phyloP scores from a whole-genome alignment of 53 echinoderm and acorn worm species.

The Pentamera pediparva region DNA sequence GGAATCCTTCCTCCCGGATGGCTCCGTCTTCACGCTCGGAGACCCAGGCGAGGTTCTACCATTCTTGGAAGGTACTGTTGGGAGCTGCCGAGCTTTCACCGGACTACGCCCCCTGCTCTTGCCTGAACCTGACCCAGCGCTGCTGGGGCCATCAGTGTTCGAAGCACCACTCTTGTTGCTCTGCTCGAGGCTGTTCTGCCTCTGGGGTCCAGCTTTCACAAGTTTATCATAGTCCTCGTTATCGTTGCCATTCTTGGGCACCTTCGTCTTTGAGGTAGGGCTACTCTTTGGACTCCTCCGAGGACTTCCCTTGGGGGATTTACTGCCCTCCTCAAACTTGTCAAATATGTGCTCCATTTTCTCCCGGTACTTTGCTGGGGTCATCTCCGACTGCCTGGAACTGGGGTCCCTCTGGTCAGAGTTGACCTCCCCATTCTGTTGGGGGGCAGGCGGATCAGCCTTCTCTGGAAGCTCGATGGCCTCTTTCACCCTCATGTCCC shows the following conservation, averaged over 20 bases:
- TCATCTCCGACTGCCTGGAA: not conserved
- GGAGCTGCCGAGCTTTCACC: slow-evolving; percentile 71
- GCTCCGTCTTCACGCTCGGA: slow-evolving; percentile 1
- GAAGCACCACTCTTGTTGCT: slow-evolving; percentile 58
- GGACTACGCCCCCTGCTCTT: slow-evolving; percentile 71
- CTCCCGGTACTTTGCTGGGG: not conserved
- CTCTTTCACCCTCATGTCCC: slow-evolving; percentile 20
- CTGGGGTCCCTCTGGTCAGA: no score
- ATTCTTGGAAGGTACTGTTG: slow-evolving; percentile 57
- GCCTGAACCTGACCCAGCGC: slow-evolving; percentile 62
- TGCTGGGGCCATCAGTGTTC: slow-evolving; percentile 56
- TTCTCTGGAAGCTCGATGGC: not conserved
- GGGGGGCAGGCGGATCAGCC: not conserved
- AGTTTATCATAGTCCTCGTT: not conserved
- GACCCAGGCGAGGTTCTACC: slow-evolving; percentile 31
- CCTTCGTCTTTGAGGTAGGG: slow-evolving; percentile 21
- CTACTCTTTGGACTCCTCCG: slow-evolving; percentile 22
- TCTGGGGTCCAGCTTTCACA: slow-evolving; percentile 34
- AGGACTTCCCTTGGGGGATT: slow-evolving; percentile 13
- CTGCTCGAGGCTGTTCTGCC: slow-evolving; percentile 60
- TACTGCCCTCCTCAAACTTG: not conserved
- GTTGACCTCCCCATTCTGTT: slow-evolving; percentile 1
- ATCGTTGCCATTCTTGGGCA: not conserved
- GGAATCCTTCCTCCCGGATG: slow-evolving; percentile 3
- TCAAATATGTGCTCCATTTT: slow-evolving; percentile 23